Conservation (phyloP, 2,113 vertebrate genomes). For the Nibea albiflora region DNA sequence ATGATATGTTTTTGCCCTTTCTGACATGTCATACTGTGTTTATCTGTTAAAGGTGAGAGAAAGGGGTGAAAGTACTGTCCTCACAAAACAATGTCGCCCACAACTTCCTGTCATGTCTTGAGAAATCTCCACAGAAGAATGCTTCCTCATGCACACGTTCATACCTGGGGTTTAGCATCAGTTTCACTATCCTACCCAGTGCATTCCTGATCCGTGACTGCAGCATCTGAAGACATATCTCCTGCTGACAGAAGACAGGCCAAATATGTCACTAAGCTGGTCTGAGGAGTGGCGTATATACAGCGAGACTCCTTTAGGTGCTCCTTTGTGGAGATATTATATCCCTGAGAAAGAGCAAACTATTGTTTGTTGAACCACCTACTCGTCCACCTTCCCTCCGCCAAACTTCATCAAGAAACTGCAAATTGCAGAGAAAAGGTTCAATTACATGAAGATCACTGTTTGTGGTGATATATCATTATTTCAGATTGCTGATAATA, state of each 20-base stretch:
- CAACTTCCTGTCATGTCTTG: conserved; percentile 27
- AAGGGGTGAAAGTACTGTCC: background rate
- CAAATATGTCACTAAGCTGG: conserved; percentile 75
- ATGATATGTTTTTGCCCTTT: background rate
- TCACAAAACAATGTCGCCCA: conserved; percentile 23
- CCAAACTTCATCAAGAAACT: conserved; percentile 30
- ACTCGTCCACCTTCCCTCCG: conserved; percentile 6
- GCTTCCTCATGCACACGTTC: conserved; percentile 5
- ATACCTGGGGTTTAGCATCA: conserved; percentile 46
- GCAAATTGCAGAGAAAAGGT: conserved; percentile 50
- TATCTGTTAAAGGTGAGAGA: background rate
- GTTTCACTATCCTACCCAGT: conserved; percentile 47
- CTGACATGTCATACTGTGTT: background rate
- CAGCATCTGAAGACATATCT: conserved; percentile 6
- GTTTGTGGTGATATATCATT: conserved; percentile 58
- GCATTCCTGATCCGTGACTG: conserved; percentile 68
- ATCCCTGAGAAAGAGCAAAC: conserved; percentile 58
- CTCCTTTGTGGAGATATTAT: conserved; percentile 38
- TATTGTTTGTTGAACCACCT: conserved; percentile 37
- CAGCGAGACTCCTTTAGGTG: conserved; percentile 23
- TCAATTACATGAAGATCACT: conserved; percentile 51
- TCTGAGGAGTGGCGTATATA: conserved; percentile 46
- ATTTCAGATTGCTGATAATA: conserved; percentile 65
- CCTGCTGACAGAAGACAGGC: conserved; percentile 27
- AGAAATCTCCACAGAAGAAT: conserved; percentile 22